Conservation (phyloP, 2,113 vertebrate genomes). For the Hymenochirus boettgeri region DNA sequence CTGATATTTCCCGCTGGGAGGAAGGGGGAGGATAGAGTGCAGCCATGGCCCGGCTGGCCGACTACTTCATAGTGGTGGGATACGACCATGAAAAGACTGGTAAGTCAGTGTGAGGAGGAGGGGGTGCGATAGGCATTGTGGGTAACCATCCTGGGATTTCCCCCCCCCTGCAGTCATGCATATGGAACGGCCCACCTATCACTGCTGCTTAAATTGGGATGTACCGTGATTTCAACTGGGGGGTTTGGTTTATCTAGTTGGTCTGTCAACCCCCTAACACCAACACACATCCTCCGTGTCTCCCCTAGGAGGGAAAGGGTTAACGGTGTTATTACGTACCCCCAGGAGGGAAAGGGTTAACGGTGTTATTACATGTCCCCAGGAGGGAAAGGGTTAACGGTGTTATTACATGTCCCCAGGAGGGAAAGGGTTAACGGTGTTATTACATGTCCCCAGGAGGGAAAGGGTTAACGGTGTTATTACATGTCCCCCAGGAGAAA, state of each 20-base stretch:
- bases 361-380: no score
- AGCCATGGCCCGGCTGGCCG: slow-evolving; percentile 90
- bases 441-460: no score
- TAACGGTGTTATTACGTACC: slow-evolving; percentile 41
- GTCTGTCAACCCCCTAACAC: slow-evolving; percentile 24
- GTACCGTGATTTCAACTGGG: background rate
- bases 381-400: background rate
- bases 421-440: no score
- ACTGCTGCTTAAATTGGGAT: background rate
- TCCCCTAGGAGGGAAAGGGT: slow-evolving; percentile 43
- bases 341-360: background rate
- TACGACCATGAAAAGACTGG: slow-evolving; percentile 90
- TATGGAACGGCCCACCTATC: slow-evolving; percentile 30
- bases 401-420: no score
- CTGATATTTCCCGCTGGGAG: slow-evolving; percentile 72
- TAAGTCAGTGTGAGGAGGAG: slow-evolving; percentile 61
- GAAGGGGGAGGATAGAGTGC: slow-evolving; percentile 49
- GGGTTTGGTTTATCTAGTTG: slow-evolving; percentile 13
- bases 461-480: no score
- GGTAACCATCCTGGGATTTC: no score
- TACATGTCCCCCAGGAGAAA: no score
- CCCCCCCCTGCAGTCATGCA: slow-evolving; percentile 1
- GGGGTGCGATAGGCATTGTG: slow-evolving; percentile 26
- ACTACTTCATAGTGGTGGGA: slow-evolving; percentile 92
- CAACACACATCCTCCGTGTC: slow-evolving; percentile 51